Evolutionary conservation across 2,888 invertebrate species (phyloP).

Genomic region (Ormia ochracea): DNA sequence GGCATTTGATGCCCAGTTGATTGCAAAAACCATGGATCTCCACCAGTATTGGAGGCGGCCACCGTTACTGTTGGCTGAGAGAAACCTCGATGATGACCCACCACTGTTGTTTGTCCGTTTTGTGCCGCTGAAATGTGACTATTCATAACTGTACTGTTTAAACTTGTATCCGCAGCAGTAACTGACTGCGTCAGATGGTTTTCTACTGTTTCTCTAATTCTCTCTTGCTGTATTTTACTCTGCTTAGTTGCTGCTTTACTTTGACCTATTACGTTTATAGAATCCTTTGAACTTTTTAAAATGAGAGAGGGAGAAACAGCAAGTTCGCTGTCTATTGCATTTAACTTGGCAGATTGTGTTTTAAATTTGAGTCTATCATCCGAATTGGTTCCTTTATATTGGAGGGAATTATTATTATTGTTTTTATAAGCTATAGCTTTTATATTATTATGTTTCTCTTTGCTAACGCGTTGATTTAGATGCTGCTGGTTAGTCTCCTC

Average conservation of each 20-base stretch:
- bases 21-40: conserved; percentile 78
- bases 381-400: conserved; percentile 56
- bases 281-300: conserved; percentile 48
- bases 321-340: conserved; percentile 53
- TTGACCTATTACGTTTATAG: neutral
- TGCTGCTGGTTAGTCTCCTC: conserved; percentile 2
- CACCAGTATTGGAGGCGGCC: conserved; percentile 71
- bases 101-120: conserved; percentile 76
- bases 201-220: neutral
- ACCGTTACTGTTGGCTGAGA: conserved; percentile 76
- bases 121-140: conserved; percentile 77
- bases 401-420: conserved; percentile 62
- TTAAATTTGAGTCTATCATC: conserved; percentile 45
- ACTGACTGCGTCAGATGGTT: conserved; percentile 41
- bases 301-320: neutral
- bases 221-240: conserved; percentile 19
- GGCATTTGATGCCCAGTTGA: conserved; percentile 77
- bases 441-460: conserved; percentile 30
- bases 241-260: conserved; percentile 51
- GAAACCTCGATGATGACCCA: conserved; percentile 77
- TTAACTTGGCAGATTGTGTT: conserved; percentile 59
- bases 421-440: conserved; percentile 45
- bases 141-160: conserved; percentile 73
- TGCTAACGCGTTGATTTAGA: conserved; percentile 11
- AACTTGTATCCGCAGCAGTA: conserved; percentile 43